Base-by-base conservation (phyloP, 2,797 vertebrate species). In the Octomys mimax region DNA sequence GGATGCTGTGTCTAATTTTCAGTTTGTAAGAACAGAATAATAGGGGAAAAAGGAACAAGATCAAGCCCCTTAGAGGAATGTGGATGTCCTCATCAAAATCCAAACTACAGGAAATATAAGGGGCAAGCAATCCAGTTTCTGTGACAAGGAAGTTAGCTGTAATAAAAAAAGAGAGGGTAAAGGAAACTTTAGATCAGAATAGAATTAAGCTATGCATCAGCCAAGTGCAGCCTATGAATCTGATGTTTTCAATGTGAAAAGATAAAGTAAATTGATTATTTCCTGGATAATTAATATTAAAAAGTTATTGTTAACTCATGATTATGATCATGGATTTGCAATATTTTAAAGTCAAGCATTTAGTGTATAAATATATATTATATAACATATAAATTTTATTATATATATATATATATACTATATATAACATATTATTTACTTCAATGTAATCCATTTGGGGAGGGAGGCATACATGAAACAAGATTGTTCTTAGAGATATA, bases 391-490 rank as follows among this genome's bases (percentile, higher is more conserved):
- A 59, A 59, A 21, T 33, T n/a, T n/a, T n/a, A n/a, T n/a, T n/a
- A n/a, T n/a, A n/a, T 0, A 26, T 24, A 73, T 73, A 42, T 73
- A 42, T 42, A 42, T 73, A 71, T 36, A 70, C 21, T 52, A 42
- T 42, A 68, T 36, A 19, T 70, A 70, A 42, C 36, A 8, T 70
- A 49, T 70, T 28, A 80, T 70, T 92, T 68, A 81, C n/a, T 93
- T 92, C 39, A 90, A 91, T 94, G 83, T 54, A 90, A 83, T 84
- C 64, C 71, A 89, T 39, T 80, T 83, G 42, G 14, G 10, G 31
- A 26, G 24, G 84, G 2, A 71, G 10, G 52, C 21, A 68, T 31
- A 80, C 1, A 70, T 52, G 52, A 80, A 73, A 84, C 36, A 79
- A 90, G 59, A n/a, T 68, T 83, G 28, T n/a, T 83, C 13, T 80